phyloP scores from a whole-genome alignment of 2,113 vertebrate genomes.

The Microcebus ravelobensis region DNA sequence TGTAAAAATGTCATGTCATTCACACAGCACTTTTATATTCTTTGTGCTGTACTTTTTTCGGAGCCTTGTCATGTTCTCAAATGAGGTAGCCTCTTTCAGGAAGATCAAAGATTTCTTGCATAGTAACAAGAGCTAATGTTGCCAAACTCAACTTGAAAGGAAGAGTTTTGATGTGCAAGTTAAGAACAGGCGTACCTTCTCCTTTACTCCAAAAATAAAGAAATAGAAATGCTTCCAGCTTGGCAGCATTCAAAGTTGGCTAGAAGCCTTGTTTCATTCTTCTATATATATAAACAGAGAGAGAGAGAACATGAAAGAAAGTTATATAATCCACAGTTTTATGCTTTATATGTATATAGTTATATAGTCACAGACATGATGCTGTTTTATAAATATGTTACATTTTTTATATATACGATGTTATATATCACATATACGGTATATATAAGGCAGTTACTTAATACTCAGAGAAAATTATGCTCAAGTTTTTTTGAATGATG shows the following conservation, averaged over 20 bases:
- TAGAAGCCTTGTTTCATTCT: background rate
- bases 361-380: background rate
- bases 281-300: no score
- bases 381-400: background rate
- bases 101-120: conserved; percentile 46
- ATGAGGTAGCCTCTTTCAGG: conserved; percentile 4
- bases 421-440: background rate
- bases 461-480: background rate
- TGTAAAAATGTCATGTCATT: background rate
- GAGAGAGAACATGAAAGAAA: no score
- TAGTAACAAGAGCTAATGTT: conserved; percentile 29
- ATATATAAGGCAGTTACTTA: background rate
- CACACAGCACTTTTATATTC: background rate
- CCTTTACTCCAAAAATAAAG: background rate
- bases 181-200: background rate
- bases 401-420: background rate
- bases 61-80: conserved; percentile 31
- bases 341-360: background rate
- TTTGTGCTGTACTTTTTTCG: background rate
- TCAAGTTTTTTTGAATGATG: background rate
- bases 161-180: conserved; percentile 18
- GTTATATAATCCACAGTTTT: background rate
- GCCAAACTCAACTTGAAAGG: conserved; percentile 41
- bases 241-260: background rate
- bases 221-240: background rate